Base-by-base conservation (phyloP, 2,888 invertebrate genomes). In the Yponomeuta cagnagella region DNA sequence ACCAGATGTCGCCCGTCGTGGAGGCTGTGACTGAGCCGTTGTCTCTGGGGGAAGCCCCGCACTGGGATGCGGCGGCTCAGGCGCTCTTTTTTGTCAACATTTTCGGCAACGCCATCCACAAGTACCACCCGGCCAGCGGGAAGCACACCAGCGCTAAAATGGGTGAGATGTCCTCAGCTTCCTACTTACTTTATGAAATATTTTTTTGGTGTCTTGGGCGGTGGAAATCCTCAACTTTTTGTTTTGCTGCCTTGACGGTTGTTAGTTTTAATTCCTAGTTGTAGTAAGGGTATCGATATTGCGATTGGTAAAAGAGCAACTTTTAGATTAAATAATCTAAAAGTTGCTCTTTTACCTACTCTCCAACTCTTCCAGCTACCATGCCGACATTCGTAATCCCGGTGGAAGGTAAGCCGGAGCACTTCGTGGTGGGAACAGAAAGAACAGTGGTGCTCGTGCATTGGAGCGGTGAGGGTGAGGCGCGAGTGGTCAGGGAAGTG, bases 41-140 rank as follows among this genome's bases (percentile, higher is more conserved):
- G 74, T 85, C 89, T 77, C 86, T 95, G 70, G 95, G 95, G 72
- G 96, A 96, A 85, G 95, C 95, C 30, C 96, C 96, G 0, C 95
- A 95, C 81, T 96, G 95, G 95, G 94, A 94, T 80, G 84, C 89
- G 48, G 82, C 81, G 43, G 89, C 91, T 63, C 93, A 94, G 80
- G 93, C 91, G 70, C 88, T 96, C 10, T 95, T 94, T 85, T 95
- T 93, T 82, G n/a, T n/a, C n/a, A n/a, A n/a, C n/a, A n/a, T n/a
- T n/a, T n/a, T n/a, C n/a, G n/a, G n/a, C n/a, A n/a, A n/a, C 75
- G 84, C 88, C 70, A 82, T 94, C 33, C 85, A 93, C 77, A 93
- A 91, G 77, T 93, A 93, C 75, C 85, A 82, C 48, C 93, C 94
- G 0, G 78, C 79, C 10, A 92, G 89, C 0, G 84, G 86, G 10